phyloP scores from a whole-genome alignment of 2,888 invertebrate species.

The Rutpela maculata region DNA sequence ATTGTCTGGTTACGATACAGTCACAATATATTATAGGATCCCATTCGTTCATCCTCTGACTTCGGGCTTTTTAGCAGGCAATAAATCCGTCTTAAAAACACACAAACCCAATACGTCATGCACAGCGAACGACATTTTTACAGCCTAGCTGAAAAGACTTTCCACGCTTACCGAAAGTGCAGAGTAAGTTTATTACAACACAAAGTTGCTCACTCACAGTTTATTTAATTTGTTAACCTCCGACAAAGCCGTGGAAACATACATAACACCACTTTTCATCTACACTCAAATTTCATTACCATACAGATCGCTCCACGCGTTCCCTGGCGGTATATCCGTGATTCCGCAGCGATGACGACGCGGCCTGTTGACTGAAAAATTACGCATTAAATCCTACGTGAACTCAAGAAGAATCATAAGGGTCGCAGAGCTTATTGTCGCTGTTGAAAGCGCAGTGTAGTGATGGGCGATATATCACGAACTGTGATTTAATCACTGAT shows the following conservation, averaged over 20 bases:
- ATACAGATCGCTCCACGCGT: constrained; percentile 14
- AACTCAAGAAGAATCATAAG: background rate
- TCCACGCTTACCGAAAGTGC: background rate
- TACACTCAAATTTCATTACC: constrained; percentile 24
- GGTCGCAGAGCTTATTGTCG: constrained; percentile 1
- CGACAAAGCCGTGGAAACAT: background rate
- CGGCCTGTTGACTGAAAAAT: constrained; percentile 9
- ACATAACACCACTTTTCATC: constrained; percentile 17
- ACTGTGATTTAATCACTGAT: too few species aligned
- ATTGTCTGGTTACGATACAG: too few species aligned
- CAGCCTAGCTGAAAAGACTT: background rate
- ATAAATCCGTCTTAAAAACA: background rate
- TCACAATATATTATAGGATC: background rate
- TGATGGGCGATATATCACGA: too few species aligned
- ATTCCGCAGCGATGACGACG: background rate
- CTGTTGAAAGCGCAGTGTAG: background rate
- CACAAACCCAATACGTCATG: background rate
- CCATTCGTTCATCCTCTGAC: background rate
- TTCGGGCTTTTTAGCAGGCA: background rate
- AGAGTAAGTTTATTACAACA: background rate
- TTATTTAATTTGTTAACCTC: constrained; percentile 27
- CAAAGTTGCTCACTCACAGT: background rate
- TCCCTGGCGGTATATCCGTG: background rate
- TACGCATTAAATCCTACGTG: background rate
- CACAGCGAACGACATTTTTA: background rate